A percentile compares a stretch with the other conserved stretches of the same genome.
These are phyloP conservation scores for Callorhinus ursinus DNA, from an alignment of 2,113 vertebrate genomes.

Conservation along the genomic window DNA sequence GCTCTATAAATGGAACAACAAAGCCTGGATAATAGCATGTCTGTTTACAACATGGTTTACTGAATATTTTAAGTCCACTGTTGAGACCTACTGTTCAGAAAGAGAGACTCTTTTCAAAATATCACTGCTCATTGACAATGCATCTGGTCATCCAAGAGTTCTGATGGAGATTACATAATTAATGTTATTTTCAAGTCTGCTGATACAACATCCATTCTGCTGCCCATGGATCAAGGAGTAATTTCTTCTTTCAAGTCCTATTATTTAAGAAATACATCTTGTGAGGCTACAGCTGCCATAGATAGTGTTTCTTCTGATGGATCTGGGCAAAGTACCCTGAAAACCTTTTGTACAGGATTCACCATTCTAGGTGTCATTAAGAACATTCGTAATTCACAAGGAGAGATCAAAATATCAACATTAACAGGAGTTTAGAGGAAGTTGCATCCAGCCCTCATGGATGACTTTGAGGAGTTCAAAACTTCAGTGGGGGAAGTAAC, in stretches of 20 bases:
- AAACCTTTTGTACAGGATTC: neutral
- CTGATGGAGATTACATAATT: neutral
- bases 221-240: neutral
- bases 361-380: neutral
- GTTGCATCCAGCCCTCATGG: neutral
- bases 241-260: neutral
- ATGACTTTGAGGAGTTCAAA: neutral
- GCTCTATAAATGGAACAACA: neutral
- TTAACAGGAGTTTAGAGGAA: neutral
- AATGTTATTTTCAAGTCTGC: neutral
- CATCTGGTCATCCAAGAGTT: neutral
- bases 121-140: neutral
- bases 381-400: neutral
- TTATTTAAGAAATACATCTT: neutral
- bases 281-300: neutral
- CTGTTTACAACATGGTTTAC: neutral
- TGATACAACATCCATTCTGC: neutral
- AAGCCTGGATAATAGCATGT: neutral
- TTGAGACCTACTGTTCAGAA: neutral
- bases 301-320: neutral
- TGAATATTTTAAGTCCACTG: neutral
- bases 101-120: neutral
- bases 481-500: neutral
- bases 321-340: neutral
- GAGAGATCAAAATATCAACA: neutral